These are phyloP conservation scores for Peromyscus polionotus DNA, from an alignment of 2,113 vertebrate species.

Conservation along the genomic window DNA sequence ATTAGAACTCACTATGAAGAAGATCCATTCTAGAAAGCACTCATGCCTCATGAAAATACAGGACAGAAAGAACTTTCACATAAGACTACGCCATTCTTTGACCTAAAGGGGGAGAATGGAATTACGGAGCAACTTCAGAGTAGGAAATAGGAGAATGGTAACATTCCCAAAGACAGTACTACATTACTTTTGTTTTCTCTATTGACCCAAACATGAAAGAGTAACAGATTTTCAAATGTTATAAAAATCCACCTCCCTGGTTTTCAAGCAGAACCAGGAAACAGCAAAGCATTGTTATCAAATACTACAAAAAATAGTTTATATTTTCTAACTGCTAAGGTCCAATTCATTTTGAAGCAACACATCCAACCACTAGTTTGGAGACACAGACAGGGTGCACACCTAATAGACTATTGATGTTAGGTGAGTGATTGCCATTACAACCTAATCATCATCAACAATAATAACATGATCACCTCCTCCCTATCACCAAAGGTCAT, in stretches of 20 bases:
- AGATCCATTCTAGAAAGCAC: neutral
- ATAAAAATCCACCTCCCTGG: neutral
- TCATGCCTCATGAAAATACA: neutral
- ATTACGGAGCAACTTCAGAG: neutral
- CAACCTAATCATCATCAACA: neutral
- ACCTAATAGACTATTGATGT: neutral
- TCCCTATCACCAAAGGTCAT: neutral
- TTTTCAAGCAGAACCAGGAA: neutral
- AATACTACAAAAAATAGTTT: neutral
- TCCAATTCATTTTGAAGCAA: constrained; percentile 20
- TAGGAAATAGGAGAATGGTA: constrained; percentile 37
- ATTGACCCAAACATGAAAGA: constrained; percentile 34
- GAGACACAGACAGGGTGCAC: neutral
- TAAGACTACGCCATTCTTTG: neutral
- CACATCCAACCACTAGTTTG: neutral
- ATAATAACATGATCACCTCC: neutral
- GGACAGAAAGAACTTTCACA: constrained; percentile 3
- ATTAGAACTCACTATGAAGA: constrained; percentile 30
- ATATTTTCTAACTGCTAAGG: constrained; percentile 42
- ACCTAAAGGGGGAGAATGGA: neutral
- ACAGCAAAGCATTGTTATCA: neutral
- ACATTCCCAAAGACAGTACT: constrained; percentile 26
- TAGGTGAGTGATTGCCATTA: neutral
- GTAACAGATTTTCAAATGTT: constrained; percentile 33
- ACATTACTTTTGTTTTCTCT: constrained; percentile 30